Percentiles rank a stretch among this genome's conserved stretches.
These are phyloP conservation scores for Tamias sibiricus DNA, from an alignment of 2,113 vertebrate species.

Conservation along the genomic window DNA sequence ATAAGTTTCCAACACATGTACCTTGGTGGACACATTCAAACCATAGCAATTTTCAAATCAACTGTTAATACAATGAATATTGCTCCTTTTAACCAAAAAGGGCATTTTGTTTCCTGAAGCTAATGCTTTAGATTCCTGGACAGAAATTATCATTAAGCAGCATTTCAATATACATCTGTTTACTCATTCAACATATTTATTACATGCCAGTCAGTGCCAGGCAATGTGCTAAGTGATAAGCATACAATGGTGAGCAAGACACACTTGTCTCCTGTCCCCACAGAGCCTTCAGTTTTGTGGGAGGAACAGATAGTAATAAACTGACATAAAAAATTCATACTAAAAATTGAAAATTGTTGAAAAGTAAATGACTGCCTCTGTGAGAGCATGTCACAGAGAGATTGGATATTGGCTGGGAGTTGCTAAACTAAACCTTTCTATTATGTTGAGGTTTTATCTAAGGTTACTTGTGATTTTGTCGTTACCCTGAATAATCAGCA, in stretches of 20 bases:
- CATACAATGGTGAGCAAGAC: background rate
- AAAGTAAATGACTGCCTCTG: background rate
- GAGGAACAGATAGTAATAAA: background rate
- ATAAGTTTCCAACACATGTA: background rate
- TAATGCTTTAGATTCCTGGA: background rate
- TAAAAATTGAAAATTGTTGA: conserved; percentile 15
- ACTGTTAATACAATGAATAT: background rate
- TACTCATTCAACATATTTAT: background rate
- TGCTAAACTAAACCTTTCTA: background rate
- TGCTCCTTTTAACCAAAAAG: background rate
- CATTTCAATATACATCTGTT: background rate
- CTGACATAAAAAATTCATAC: background rate
- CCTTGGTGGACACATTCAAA: background rate
- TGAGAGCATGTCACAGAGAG: background rate
- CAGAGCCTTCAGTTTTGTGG: background rate
- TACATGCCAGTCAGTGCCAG: background rate
- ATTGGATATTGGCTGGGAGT: background rate
- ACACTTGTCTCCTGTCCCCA: background rate
- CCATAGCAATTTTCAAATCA: background rate
- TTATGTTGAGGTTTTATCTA: conserved; percentile 38
- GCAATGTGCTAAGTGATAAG: background rate
- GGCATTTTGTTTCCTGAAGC: background rate
- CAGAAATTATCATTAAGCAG: background rate
- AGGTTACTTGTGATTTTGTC: background rate
- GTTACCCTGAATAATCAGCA: conserved; percentile 48